Percentiles rank a stretch among this genome's conserved stretches.
These are phyloP conservation scores for Agelaius phoeniceus DNA, from an alignment of 2,113 vertebrate species.

Conservation along the genomic window DNA sequence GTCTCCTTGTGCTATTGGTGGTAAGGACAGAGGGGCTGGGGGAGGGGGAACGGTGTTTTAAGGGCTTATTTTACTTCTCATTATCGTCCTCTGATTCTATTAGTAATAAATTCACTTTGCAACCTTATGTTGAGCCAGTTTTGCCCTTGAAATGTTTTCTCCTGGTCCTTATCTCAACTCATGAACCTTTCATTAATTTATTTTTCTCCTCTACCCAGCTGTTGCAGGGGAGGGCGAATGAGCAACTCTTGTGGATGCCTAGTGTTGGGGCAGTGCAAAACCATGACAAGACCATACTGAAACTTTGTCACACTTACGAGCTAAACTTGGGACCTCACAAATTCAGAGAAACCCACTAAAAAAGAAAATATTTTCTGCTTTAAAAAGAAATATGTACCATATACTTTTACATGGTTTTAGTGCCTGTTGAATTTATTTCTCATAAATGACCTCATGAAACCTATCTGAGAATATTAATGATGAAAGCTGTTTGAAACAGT, in stretches of 20 bases:
- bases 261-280: neutral
- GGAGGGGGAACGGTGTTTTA: neutral
- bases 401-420: neutral
- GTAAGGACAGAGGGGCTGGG: neutral
- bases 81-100: neutral
- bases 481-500: conserved; percentile 36
- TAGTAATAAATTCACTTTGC: neutral
- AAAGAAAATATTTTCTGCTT: neutral
- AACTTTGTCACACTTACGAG: neutral
- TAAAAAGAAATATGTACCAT: neutral
- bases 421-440: conserved; percentile 10
- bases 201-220: neutral
- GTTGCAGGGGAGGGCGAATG: neutral
- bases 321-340: neutral
- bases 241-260: fast-evolving
- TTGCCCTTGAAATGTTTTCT: neutral
- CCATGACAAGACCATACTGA: neutral
- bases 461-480: neutral
- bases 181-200: no score
- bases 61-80: neutral
- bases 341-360: neutral
- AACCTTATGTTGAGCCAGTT: neutral
- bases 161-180: neutral
- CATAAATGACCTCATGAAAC: conserved; percentile 35
- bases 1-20: fast-evolving